Percentiles rank a stretch among this genome's conserved stretches.
Evolutionary conservation across 2,888 invertebrate species (phyloP).

Genomic region (Lordiphosa fenestrarum): DNA sequence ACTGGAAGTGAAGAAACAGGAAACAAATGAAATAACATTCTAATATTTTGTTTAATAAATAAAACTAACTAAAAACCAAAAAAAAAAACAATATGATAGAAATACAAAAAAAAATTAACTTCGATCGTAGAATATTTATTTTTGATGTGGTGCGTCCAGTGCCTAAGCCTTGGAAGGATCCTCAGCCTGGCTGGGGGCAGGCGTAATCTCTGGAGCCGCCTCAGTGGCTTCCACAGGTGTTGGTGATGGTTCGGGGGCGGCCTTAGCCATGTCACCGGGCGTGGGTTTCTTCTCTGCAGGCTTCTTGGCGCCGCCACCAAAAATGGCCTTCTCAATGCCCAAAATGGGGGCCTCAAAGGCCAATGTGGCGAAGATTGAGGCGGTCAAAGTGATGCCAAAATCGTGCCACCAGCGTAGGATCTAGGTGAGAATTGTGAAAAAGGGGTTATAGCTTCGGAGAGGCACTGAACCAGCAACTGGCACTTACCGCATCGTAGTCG

Average conservation of each 20-base stretch:
- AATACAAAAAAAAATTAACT: slow-evolving; percentile 13
- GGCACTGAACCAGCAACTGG: neutral
- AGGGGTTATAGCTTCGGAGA: neutral
- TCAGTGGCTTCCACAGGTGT: slow-evolving; percentile 4
- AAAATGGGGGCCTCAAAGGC: slow-evolving; percentile 81
- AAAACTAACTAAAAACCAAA: slow-evolving; percentile 39
- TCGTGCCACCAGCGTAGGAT: slow-evolving; percentile 80
- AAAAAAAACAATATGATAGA: slow-evolving; percentile 8
- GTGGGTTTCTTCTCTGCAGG: slow-evolving; percentile 45
- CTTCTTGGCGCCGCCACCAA: slow-evolving; percentile 55
- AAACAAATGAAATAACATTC: too few species aligned
- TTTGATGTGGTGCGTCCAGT: neutral
- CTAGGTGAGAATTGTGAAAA: slow-evolving; percentile 50
- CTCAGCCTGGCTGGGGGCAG: slow-evolving; percentile 23
- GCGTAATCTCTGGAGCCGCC: slow-evolving; percentile 22
- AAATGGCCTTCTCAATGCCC: slow-evolving; percentile 80
- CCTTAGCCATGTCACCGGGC: slow-evolving; percentile 31
- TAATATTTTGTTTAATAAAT: slow-evolving; percentile 30
- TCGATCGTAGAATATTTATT: neutral
- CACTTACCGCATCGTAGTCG: slow-evolving; percentile 77
- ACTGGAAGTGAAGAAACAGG: too few species aligned
- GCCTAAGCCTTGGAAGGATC: slow-evolving; percentile 55
- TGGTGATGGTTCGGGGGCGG: slow-evolving; percentile 11
- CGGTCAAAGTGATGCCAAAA: slow-evolving; percentile 77
- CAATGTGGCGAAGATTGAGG: slow-evolving; percentile 80